A percentile compares a stretch with the other conserved stretches of the same genome.
These are phyloP conservation scores for Rhagonycha fulva DNA, from an alignment of 2,888 invertebrate genomes.

Conservation along the genomic window DNA sequence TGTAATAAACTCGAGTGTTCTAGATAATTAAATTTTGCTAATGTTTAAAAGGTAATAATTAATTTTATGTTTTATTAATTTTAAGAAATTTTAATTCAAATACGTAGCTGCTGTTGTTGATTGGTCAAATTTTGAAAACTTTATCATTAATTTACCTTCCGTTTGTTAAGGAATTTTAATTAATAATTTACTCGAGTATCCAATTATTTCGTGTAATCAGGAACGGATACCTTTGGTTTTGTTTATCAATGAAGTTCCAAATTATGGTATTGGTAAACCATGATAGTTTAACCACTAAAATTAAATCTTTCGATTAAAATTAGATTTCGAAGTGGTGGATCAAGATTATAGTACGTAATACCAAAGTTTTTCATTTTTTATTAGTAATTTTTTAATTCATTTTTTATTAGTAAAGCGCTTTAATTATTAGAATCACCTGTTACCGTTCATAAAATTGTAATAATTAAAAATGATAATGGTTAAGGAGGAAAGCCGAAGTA, in stretches of 20 bases:
- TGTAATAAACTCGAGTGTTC: not conserved
- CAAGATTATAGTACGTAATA: no score
- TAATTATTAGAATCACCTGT: no score
- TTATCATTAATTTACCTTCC: not conserved
- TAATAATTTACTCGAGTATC: not conserved
- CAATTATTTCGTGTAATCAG: not conserved
- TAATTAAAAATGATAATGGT: no score
- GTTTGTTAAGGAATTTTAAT: not conserved
- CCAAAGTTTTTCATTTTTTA: no score
- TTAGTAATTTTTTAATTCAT: no score
- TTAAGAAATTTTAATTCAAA: not conserved
- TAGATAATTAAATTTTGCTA: not conserved
- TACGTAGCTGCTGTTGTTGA: not conserved
- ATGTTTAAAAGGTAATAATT: not conserved
- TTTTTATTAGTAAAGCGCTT: no score
- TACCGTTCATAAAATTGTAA: no score
- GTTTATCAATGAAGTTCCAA: not conserved
- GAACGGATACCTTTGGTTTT: not conserved
- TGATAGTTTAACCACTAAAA: not conserved
- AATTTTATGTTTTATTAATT: not conserved
- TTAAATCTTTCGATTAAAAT: not conserved
- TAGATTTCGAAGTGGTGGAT: not conserved
- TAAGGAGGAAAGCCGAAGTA: no score
- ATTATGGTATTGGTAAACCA: not conserved
- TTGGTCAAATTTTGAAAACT: not conserved